phyloP scores from a whole-genome alignment of 2,888 invertebrate genomes.

The Polydrusus cervinus region DNA sequence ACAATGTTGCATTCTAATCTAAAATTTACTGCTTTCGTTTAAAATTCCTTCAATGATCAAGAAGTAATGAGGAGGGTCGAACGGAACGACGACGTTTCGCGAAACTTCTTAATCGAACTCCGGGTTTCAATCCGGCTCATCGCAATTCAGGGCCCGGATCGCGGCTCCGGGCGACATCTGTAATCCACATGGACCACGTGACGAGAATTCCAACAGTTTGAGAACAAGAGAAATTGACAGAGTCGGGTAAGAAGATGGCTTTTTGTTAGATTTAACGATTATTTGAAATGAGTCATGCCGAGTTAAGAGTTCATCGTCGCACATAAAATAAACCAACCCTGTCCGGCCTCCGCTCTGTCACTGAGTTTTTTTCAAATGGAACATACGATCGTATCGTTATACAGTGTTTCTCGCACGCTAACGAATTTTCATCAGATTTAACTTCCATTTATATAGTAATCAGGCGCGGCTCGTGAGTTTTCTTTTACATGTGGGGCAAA shows the following conservation, averaged over 20 bases:
- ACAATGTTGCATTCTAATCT: background rate
- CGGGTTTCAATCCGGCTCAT: conserved; percentile 38
- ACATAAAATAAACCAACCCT: too few relatives aligned
- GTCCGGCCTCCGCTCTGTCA: too few relatives aligned
- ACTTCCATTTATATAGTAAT: too few relatives aligned
- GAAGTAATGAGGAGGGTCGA: conserved; percentile 38
- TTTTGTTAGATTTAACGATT: too few relatives aligned
- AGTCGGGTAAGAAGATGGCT: background rate
- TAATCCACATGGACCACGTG: conserved; percentile 41
- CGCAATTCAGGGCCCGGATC: conserved; percentile 32
- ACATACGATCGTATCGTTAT: too few relatives aligned
- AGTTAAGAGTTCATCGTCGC: too few relatives aligned
- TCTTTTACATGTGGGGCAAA: too few relatives aligned
- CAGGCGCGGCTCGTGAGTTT: too few relatives aligned
- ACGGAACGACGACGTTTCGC: conserved; percentile 20
- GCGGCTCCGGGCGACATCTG: conserved; percentile 40
- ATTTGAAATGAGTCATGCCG: too few relatives aligned
- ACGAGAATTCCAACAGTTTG: conserved; percentile 13
- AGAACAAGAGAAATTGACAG: background rate
- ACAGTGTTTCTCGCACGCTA: too few relatives aligned
- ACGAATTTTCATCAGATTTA: too few relatives aligned
- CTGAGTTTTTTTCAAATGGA: too few relatives aligned
- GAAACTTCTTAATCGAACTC: conserved; percentile 47
- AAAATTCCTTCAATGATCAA: conserved; percentile 35
- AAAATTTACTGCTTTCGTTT: conserved; percentile 35